Conservation (phyloP, 2,113 vertebrate genomes). For the Motacilla tschutschensis region DNA sequence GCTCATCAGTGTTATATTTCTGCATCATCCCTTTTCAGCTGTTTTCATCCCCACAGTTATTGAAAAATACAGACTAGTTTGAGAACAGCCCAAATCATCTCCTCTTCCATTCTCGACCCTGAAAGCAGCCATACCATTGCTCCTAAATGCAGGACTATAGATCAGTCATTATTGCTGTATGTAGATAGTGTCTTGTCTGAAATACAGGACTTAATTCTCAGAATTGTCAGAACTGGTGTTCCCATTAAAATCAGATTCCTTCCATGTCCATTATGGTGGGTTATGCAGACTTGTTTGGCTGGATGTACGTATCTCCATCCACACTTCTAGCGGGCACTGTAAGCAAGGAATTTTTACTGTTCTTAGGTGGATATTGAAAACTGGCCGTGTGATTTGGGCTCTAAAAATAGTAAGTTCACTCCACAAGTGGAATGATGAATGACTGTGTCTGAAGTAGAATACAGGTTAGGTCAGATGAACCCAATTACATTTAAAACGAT, state of each 20-base stretch:
- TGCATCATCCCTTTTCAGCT: neutral
- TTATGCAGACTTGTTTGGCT: neutral
- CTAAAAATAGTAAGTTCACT: neutral
- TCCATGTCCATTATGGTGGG: neutral
- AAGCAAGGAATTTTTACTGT: neutral
- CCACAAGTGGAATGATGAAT: neutral
- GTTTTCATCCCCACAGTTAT: neutral
- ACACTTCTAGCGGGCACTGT: neutral
- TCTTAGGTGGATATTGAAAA: neutral
- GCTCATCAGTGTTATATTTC: neutral
- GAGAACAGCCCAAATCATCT: neutral
- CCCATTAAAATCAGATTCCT: neutral
- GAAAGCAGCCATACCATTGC: neutral
- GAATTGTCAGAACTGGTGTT: neutral
- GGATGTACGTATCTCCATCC: neutral
- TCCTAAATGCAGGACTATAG: neutral
- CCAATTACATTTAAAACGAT: neutral
- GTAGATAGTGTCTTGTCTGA: neutral
- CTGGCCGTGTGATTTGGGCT: neutral
- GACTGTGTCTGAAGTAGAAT: neutral
- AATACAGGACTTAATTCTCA: neutral
- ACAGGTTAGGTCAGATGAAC: neutral
- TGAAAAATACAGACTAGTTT: neutral
- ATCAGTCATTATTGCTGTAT: neutral
- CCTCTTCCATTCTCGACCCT: neutral